A percentile compares a stretch with the other conserved stretches of the same genome.
Evolutionary conservation across 2,797 vertebrate species (phyloP).

Genomic region (Halcyon chelicuti): DNA sequence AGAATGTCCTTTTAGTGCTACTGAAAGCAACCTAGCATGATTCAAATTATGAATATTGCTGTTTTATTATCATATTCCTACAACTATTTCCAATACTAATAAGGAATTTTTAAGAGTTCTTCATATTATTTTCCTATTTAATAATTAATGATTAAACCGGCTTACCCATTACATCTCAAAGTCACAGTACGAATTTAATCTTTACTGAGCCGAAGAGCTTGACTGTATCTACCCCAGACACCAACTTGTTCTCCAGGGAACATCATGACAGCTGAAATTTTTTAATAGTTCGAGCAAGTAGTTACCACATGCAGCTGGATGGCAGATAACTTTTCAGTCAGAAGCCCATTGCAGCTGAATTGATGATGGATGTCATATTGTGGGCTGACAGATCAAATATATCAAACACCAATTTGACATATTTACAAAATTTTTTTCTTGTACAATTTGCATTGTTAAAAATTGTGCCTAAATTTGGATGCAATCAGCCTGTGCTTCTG

Average conservation of each 20-base stretch:
- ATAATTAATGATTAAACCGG: neutral
- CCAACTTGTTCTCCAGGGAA: neutral
- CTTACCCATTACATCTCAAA: neutral
- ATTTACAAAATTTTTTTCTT: neutral
- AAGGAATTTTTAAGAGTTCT: neutral
- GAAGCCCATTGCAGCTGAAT: neutral
- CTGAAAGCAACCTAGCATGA: neutral
- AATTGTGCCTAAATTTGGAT: neutral
- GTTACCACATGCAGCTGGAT: neutral
- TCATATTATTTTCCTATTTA: neutral
- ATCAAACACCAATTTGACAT: neutral
- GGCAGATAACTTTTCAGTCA: neutral
- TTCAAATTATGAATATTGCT: neutral
- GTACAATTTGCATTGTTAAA: neutral
- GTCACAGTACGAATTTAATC: neutral
- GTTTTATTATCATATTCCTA: neutral
- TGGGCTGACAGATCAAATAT: neutral
- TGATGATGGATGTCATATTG: neutral
- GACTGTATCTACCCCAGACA: neutral
- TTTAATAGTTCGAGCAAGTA: neutral
- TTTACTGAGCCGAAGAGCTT: neutral
- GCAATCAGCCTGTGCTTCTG: neutral
- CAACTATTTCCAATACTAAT: neutral
- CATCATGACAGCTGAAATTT: neutral
- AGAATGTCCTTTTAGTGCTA: neutral